Conservation (phyloP, 2,797 vertebrate species). For the Schizopygopsis malacanthus region DNA sequence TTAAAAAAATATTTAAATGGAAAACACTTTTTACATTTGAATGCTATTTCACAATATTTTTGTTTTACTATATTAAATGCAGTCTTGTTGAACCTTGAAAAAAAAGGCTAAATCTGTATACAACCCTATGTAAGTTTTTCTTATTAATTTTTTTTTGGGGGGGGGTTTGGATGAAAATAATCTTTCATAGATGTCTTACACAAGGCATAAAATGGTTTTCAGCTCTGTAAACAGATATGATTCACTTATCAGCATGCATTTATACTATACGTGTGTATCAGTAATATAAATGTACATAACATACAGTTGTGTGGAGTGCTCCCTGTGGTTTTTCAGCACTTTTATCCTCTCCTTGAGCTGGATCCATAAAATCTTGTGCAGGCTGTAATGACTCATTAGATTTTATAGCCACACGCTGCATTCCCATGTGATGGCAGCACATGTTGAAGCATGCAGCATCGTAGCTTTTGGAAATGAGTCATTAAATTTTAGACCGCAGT, state of each 20-base stretch:
- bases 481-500: constrained; percentile 47
- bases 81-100: background rate
- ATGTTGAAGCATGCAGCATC: constrained; percentile 43
- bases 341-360: constrained; percentile 14
- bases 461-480: constrained; percentile 51
- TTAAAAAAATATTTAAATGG: background rate
- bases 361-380: constrained; percentile 24
- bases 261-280: background rate
- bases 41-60: background rate
- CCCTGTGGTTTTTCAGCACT: constrained; percentile 20
- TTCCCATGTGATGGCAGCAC: constrained; percentile 32
- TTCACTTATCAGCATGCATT: background rate
- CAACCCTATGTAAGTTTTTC: background rate
- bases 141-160: background rate
- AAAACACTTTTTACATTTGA: background rate
- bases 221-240: background rate
- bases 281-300: constrained; percentile 9
- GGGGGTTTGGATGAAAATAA: background rate
- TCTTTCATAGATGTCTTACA: background rate
- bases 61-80: background rate
- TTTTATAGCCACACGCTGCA: constrained; percentile 38
- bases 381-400: constrained; percentile 52
- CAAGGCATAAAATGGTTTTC: background rate
- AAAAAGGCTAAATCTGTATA: too few relatives aligned
- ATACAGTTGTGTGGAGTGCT: constrained; percentile 16